phyloP scores from a whole-genome alignment of 2,797 vertebrate genomes.

The Emydoidea blandingii region DNA sequence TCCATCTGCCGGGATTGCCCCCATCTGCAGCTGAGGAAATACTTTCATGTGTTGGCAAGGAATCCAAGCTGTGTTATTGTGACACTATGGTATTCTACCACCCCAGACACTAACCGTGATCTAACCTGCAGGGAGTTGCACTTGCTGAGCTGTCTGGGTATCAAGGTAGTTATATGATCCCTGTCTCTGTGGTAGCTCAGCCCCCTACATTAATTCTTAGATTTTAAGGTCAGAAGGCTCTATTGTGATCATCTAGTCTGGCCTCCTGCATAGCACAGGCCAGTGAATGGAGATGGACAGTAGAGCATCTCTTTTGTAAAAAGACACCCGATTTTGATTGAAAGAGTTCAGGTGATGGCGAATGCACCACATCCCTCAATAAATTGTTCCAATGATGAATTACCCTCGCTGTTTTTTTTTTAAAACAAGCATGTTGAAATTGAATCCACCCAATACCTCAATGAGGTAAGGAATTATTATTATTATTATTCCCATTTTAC shows the following conservation, averaged over 20 bases:
- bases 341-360: background rate
- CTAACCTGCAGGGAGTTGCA: background rate
- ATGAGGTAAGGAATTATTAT: background rate
- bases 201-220: background rate
- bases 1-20: background rate
- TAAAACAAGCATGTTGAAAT: background rate
- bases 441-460: background rate
- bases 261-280: background rate
- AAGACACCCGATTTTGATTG: background rate
- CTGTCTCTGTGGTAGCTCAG: background rate
- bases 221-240: background rate
- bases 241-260: background rate
- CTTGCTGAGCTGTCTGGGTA: background rate
- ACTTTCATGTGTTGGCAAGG: background rate
- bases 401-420: background rate
- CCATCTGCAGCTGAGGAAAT: background rate
- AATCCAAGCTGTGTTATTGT: background rate
- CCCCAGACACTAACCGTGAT: background rate
- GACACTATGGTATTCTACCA: background rate
- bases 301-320: background rate
- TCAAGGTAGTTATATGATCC: background rate
- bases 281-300: background rate
- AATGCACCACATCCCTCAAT: background rate
- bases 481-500: background rate
- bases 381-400: background rate